These are phyloP conservation scores for Drosophila sturtevanti DNA, from an alignment of 1,140 invertebrate genomes.

Conservation along the genomic window DNA sequence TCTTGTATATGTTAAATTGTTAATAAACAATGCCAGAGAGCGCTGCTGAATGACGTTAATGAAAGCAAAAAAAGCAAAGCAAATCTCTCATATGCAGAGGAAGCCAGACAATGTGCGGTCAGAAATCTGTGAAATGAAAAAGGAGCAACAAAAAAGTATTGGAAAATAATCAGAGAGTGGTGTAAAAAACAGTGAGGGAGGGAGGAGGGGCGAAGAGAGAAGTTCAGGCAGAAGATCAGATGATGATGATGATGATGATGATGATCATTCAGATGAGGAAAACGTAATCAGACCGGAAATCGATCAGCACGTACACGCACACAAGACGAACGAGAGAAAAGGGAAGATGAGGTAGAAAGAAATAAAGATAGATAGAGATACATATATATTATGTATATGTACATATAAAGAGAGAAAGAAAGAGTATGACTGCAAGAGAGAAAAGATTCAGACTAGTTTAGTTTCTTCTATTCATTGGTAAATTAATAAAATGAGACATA, in stretches of 20 bases:
- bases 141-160: background rate
- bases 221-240: slow-evolving; percentile 37
- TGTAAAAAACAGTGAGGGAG: background rate
- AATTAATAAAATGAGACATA: slow-evolving; percentile 38
- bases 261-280: slow-evolving; percentile 52
- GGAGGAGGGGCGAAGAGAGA: slow-evolving; percentile 13
- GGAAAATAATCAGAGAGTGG: background rate
- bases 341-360: background rate
- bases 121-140: slow-evolving; percentile 18
- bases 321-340: slow-evolving; percentile 16
- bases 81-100: slow-evolving; percentile 29
- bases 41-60: slow-evolving; percentile 49
- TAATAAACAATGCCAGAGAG: slow-evolving; percentile 33
- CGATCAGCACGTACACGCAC: slow-evolving; percentile 71
- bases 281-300: slow-evolving; percentile 82
- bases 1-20: slow-evolving; percentile 9
- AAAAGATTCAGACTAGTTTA: slow-evolving; percentile 17
- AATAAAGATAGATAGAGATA: background rate
- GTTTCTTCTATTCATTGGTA: slow-evolving; percentile 8
- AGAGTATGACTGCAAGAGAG: slow-evolving; percentile 18
- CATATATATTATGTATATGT: too few relatives aligned
- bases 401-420: background rate
- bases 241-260: slow-evolving; percentile 65
- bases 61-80: slow-evolving; percentile 54
- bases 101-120: slow-evolving; percentile 70